Evolutionary conservation across 2,888 invertebrate genomes (phyloP).

Genomic region (Abscondita cerata): DNA sequence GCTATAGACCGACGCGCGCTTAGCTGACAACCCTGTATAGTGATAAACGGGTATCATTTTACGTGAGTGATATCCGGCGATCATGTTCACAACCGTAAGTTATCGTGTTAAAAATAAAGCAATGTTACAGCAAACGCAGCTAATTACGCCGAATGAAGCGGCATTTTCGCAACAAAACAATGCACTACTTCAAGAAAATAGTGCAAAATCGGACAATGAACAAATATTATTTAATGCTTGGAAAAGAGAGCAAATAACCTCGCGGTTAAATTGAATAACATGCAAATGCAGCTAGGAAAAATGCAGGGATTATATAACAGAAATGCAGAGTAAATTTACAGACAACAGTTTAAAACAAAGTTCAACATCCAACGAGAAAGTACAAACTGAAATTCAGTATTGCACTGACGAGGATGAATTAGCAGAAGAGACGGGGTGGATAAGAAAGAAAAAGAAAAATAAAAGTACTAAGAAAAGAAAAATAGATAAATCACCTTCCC

Average conservation of each 20-base stretch:
- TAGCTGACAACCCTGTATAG: too few species aligned
- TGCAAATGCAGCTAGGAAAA: too few species aligned
- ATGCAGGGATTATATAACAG: constrained; percentile 5
- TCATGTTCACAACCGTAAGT: constrained; percentile 15
- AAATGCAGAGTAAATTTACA: constrained; percentile 11
- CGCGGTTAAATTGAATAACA: constrained; percentile 12
- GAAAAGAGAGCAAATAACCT: constrained; percentile 10
- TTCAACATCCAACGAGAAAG: too few species aligned
- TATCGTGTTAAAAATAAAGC: constrained; percentile 20
- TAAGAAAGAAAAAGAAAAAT: constrained; percentile 24
- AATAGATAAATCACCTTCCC: too few species aligned
- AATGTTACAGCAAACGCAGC: neutral
- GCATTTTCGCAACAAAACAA: neutral
- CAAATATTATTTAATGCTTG: constrained; percentile 13
- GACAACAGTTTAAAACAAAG: constrained; percentile 15
- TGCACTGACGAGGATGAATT: too few species aligned
- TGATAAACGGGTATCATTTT: too few species aligned
- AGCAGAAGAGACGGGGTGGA: too few species aligned
- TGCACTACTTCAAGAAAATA: constrained; percentile 14
- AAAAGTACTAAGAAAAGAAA: constrained; percentile 7
- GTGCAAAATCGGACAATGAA: constrained; percentile 15
- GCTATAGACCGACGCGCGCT: too few species aligned
- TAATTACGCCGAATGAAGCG: constrained; percentile 9
- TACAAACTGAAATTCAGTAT: too few species aligned
- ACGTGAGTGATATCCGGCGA: constrained; percentile 17